Percentiles rank a stretch among this genome's conserved stretches.
phyloP scores from a whole-genome alignment of 37 sponge, comb jelly and placozoan species.

The Hormiphora californensis region DNA sequence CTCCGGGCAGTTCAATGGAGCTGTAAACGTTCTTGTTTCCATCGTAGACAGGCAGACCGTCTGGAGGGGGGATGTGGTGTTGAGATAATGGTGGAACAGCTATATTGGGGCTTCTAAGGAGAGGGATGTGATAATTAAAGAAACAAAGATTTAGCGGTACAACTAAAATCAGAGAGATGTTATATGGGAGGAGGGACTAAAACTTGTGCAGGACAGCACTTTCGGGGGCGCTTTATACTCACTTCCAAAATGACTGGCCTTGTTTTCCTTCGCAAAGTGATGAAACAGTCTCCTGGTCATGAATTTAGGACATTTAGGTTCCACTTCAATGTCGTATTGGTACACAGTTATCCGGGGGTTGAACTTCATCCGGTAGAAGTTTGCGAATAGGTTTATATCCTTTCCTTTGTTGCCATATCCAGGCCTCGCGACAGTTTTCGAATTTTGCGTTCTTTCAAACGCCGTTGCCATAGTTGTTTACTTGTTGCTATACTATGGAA shows the following conservation, averaged over 20 bases:
- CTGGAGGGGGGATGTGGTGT: too few relatives aligned
- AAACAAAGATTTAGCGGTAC: too few relatives aligned
- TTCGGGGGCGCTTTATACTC: too few relatives aligned
- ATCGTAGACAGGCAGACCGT: slow-evolving; percentile 46
- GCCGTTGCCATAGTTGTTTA: slow-evolving; percentile 3
- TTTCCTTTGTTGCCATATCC: not conserved
- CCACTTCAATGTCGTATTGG: slow-evolving; percentile 15
- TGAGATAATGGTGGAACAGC: too few relatives aligned
- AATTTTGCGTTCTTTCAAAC: not conserved
- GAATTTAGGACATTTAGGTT: slow-evolving; percentile 21
- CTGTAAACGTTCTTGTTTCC: slow-evolving; percentile 40
- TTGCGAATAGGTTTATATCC: not conserved
- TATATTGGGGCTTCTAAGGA: too few relatives aligned
- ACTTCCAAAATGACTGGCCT: not conserved
- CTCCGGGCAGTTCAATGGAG: not conserved
- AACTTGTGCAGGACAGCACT: too few relatives aligned
- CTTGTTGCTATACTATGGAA: too few relatives aligned
- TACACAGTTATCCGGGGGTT: slow-evolving; percentile 14
- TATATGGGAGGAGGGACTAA: too few relatives aligned
- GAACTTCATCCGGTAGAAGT: slow-evolving; percentile 34
- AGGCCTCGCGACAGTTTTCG: not conserved
- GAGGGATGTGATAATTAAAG: too few relatives aligned
- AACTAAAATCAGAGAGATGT: too few relatives aligned
- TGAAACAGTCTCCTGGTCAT: not conserved
- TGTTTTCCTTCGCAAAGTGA: not conserved